A percentile compares a stretch with the other conserved stretches of the same genome.
Conservation (phyloP, 2,888 invertebrate genomes). For the Callyntrura sp. region DNA sequence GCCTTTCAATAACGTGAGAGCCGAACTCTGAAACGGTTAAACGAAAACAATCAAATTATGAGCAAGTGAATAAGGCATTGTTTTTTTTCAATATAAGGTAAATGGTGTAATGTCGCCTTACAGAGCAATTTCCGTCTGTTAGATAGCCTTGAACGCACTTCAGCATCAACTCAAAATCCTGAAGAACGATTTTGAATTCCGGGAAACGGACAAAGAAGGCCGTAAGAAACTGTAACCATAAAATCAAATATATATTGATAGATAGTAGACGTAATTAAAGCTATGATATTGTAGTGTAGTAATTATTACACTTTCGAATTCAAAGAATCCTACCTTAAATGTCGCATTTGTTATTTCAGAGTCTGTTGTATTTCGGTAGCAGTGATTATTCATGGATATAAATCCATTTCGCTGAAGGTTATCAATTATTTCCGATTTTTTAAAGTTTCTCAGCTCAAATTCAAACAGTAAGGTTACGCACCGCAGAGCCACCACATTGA, state of each 20-base stretch:
- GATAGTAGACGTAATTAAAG: too few species aligned
- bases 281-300: too few species aligned
- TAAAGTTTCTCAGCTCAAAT: constrained; percentile 75
- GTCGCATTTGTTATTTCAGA: constrained; percentile 79
- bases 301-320: too few species aligned
- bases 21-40: constrained; percentile 72
- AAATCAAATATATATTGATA: too few species aligned
- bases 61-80: too few species aligned
- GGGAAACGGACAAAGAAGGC: constrained; percentile 80
- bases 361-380: constrained; percentile 76
- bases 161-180: constrained; percentile 80
- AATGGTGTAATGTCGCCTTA: constrained; percentile 27
- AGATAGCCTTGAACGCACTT: constrained; percentile 80
- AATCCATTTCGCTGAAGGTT: constrained; percentile 75
- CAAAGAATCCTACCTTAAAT: constrained; percentile 74
- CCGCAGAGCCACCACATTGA: constrained; percentile 77
- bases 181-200: constrained; percentile 73
- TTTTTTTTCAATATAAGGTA: too few species aligned
- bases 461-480: constrained; percentile 75
- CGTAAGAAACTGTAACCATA: constrained; percentile 72
- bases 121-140: constrained; percentile 78
- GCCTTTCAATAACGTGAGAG: constrained; percentile 79
- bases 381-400: constrained; percentile 78
- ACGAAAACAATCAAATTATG: too few species aligned
- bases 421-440: constrained; percentile 73